These are phyloP conservation scores for Sorex araneus DNA, from an alignment of 2,113 vertebrate species.

Conservation along the genomic window DNA sequence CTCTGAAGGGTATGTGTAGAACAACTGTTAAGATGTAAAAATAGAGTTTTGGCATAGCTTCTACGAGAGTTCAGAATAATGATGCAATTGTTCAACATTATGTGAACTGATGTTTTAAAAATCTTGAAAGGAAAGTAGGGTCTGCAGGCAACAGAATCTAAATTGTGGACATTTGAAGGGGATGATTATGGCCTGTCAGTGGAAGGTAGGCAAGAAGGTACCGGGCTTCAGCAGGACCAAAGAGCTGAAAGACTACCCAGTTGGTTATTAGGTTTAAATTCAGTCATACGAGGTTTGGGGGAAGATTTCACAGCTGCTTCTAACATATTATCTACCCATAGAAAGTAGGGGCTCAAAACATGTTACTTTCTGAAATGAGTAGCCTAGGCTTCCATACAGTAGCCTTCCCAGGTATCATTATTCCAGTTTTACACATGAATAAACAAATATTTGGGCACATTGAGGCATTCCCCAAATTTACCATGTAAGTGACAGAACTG, in stretches of 20 bases:
- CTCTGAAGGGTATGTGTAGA: not conserved
- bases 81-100: not conserved
- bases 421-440: not conserved
- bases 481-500: not conserved
- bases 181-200: not conserved
- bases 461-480: not conserved
- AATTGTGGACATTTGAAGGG: not conserved
- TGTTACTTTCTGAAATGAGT: not conserved
- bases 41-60: not conserved
- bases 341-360: not conserved
- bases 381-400: not conserved
- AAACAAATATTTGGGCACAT: not conserved
- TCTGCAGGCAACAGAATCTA: not conserved
- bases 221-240: not conserved
- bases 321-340: not conserved
- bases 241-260: not conserved
- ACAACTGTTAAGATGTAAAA: constrained; percentile 40
- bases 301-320: constrained; percentile 45
- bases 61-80: constrained; percentile 37
- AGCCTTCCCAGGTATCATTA: not conserved
- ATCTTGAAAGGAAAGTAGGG: constrained; percentile 1
- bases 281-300: not conserved
- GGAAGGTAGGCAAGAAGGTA: not conserved
- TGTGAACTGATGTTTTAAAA: not conserved
- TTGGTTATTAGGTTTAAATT: constrained; percentile 23